Conservation (phyloP, 2,113 vertebrate species). For the Eleginops maclovinus region DNA sequence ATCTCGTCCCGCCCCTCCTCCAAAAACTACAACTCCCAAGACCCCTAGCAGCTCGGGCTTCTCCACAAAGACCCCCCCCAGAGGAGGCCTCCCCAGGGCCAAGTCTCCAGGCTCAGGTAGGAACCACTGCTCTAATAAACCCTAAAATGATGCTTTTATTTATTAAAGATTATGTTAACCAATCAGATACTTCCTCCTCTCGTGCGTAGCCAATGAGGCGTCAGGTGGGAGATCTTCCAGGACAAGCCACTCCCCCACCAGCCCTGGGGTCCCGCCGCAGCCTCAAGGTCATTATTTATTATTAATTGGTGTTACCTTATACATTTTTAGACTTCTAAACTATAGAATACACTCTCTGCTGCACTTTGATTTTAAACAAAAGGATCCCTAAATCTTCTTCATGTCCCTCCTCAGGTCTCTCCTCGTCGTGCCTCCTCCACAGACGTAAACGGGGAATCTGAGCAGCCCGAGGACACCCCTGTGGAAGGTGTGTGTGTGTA, state of each 20-base stretch:
- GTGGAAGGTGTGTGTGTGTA: conserved; percentile 84
- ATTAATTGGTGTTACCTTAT: neutral
- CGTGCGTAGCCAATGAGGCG: conserved; percentile 86
- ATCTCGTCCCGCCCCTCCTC: conserved; percentile 49
- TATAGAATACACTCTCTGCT: neutral
- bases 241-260: conserved; percentile 91
- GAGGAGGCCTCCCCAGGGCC: conserved; percentile 61
- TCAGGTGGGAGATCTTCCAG: conserved; percentile 89
- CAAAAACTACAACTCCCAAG: conserved; percentile 65
- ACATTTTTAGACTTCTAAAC: neutral
- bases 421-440: conserved; percentile 86
- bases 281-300: conserved; percentile 85
- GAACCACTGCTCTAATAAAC: neutral
- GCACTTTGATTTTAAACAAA: no score
- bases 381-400: neutral
- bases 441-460: conserved; percentile 88
- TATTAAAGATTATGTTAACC: neutral
- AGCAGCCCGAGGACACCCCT: conserved; percentile 81
- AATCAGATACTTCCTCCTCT: conserved; percentile 17
- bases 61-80: conserved; percentile 61
- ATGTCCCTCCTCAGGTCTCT: conserved; percentile 79
- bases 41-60: conserved; percentile 52
- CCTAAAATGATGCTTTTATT: accelerated
- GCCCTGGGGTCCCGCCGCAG: conserved; percentile 89
- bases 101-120: conserved; percentile 78